Evolutionary conservation across 2,888 invertebrate species (phyloP), one percentile per base, ranked within the genome.

Genomic region (Oligia strigilis): DNA sequence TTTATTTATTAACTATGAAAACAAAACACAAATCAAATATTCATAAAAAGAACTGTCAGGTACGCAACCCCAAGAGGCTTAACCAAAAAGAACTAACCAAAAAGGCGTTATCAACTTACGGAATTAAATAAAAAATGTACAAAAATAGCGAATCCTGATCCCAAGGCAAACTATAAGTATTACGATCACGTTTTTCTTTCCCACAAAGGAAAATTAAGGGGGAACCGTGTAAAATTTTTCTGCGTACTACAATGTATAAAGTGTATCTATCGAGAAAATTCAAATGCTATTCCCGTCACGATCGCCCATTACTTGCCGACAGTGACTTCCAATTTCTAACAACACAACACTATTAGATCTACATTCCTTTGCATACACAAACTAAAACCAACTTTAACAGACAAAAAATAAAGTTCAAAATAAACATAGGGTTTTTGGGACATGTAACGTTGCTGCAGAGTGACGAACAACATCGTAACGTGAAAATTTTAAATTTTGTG

Each of bases 301-400:
- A 95, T 92, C 95, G 89, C 69, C 96, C 96, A 95, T 97, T 97
- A 96, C 96, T 97, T 94, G 95, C 95, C 96, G 94, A 96, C 96
- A 96, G 95, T 96, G 96, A 97, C 96, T 97, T 96, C 96, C 96
- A 97, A 96, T 97, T 96, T 95, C 94, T 93, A 93, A 92, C 92
- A 90, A 90, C 90, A 87, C 86, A 85, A 90, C 87, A 89, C 88
- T 88, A 92, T 91, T 90, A 90, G 88, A 90, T 89, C 81, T 90
- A 92, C 88, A 89, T 89, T 91, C 90, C 84, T 65, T 19, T 43
- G n/a, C 62, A 64, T 29, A 8, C 5, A 19, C 88, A 89, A 58
- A 0, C 52, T 0, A 90, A 91, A 92, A 62, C 75, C 52, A 81
- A 89, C 91, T 85, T 81, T 93, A 87, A 0, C 0, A 0, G 0